Evolutionary conservation across 2,888 invertebrate species (phyloP), one percentile per base, ranked within the genome.

Genomic region (Conomelus anceps): DNA sequence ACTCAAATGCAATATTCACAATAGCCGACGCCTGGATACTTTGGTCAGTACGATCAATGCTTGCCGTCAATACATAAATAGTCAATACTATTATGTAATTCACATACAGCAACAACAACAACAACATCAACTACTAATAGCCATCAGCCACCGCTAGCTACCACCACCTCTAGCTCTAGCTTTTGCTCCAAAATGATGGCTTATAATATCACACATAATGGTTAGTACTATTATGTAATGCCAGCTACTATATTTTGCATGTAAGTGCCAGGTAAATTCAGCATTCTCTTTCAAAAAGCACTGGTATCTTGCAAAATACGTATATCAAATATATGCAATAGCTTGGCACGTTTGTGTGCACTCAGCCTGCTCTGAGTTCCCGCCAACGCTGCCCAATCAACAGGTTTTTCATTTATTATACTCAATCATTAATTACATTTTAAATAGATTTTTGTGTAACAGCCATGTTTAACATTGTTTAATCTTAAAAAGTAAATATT

Each of bases 11-110:
- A 84, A 84, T 86, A 86, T 23, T 7, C 24, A 23, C 86, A 24
- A 26, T 86, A 85, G 85, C 85, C 86, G n/a, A 22, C 88, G 89
- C 89, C 89, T 88, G 89, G 85, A 23, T 89, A 34, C 87, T 90
- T 85, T 89, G 89, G 89, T 87, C 89, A 90, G 90, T 89, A 88
- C 85, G 84, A 89, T 89, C 89, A 89, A 90, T 90, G 89, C 89
- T 89, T 84, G 90, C 86, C 86, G 24, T 29, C 24, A 86, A 90
- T 89, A 90, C 90, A 90, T 90, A 89, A 34, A 90, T 90, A 90
- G 90, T 89, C 88, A 89, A 90, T 90, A 90, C 90, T 90, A 90
- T 90, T 90, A 89, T 90, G 90, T 90, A 90, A 90, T 90, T 63
- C 63, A 63, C 63, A 63, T 88, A 88, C 89, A 89, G 86, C 90